Evolutionary conservation across 2,888 invertebrate genomes (phyloP), one percentile per base, ranked within the genome.

Genomic region (Elegia similella): DNA sequence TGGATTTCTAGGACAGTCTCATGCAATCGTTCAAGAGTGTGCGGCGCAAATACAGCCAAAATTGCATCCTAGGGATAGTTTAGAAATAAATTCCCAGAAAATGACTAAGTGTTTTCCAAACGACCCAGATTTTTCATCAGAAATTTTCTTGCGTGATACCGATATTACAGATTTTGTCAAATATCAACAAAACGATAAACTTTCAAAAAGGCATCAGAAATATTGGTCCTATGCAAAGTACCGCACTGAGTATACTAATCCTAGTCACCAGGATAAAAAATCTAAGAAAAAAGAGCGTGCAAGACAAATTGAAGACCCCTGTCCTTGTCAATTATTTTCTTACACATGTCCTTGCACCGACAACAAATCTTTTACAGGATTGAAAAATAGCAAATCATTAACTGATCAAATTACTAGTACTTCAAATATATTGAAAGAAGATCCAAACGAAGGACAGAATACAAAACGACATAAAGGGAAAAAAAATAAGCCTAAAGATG

Each of bases 291-390:
- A 81, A 66, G 76, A 81, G 8, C 71, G 62, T 23, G 73, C 72
- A 1, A 79, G 79, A 56, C 75, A 73, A 10, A 75, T 63, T 5
- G 82, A 84, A 64, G 75, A 85, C 58, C 85, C 85, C 5, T 88
- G 86, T 60, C 85, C 86, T 0, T 86, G 87, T 65, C 84, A 87
- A 69, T 66, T 88, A 59, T 87, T 87, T 72, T 84, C 86, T 6
- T 86, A 85, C 58, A 76, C 80, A 12, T 86, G 86, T 61, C 82
- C 85, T 42, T 88, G 87, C 62, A 75, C 75, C 1, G 75, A 74
- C 42, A 73, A 76, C 54, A 79, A 79, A 63, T 82, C 82, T 10
- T 66, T 75, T 0, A 75, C 75, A 8, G 74, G 78, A 60, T 62
- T 82, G 54, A 74, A 70, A 65, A 75, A 67, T n/a, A 75, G 63